These are phyloP conservation scores for Axinella damicornis DNA, from an alignment of 37 sponge, comb jelly and placozoan genomes.

Conservation along the genomic window DNA sequence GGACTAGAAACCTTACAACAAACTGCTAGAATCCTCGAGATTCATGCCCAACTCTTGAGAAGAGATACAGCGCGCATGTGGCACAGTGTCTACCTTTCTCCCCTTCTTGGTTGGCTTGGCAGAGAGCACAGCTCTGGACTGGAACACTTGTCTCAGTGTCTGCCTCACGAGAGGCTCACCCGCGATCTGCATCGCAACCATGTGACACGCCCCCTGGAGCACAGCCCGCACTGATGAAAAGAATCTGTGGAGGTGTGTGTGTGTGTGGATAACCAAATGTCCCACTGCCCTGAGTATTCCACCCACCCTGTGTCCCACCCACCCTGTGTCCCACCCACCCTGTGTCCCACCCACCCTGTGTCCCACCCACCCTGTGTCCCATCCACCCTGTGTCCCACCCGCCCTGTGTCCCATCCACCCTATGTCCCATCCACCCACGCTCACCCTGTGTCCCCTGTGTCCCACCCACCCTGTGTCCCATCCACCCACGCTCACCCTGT, in stretches of 20 bases:
- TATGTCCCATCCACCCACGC: too few species aligned
- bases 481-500: too few species aligned
- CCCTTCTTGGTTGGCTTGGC: slow-evolving; percentile 94
- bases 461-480: slow-evolving; percentile 24
- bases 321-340: too few species aligned
- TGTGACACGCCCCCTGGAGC: slow-evolving; percentile 89
- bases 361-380: slow-evolving; percentile 29
- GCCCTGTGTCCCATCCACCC: slow-evolving; percentile 29
- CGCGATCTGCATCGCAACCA: slow-evolving; percentile 94
- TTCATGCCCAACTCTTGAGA: too few species aligned
- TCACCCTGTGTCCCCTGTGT: slow-evolving; percentile 62
- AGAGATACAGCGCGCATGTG: too few species aligned
- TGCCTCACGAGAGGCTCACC: slow-evolving; percentile 91
- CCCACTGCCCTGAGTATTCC: too few species aligned
- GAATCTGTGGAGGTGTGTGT: slow-evolving; percentile 25
- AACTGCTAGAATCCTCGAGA: too few species aligned
- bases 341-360: too few species aligned
- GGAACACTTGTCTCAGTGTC: slow-evolving; percentile 83
- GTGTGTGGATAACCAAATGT: not conserved
- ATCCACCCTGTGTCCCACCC: too few species aligned
- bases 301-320: too few species aligned
- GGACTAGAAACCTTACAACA: too few species aligned
- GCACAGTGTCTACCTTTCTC: slow-evolving; percentile 54
- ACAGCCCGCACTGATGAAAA: slow-evolving; percentile 75
- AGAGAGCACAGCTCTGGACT: slow-evolving; percentile 81